phyloP scores from a whole-genome alignment of 2,113 vertebrate genomes.

The Sminthopsis crassicaudata region DNA sequence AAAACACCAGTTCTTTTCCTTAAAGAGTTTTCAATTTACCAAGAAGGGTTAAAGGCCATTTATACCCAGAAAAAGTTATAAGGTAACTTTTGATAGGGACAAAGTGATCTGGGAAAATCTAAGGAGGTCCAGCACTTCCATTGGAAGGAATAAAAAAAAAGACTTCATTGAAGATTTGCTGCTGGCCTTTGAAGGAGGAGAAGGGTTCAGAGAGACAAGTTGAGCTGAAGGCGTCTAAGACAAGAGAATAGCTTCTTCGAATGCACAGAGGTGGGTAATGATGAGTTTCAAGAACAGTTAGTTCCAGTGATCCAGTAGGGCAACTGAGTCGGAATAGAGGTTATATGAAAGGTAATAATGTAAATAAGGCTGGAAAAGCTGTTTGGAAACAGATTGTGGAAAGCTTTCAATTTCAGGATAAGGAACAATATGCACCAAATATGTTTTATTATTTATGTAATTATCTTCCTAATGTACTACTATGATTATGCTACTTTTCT shows the following conservation, averaged over 20 bases:
- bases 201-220: not conserved
- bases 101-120: not conserved
- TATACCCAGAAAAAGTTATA: not conserved
- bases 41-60: not conserved
- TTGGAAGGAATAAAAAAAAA: not conserved
- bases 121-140: not conserved
- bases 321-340: no score
- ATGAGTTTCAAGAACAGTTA: not conserved
- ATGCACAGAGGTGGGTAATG: not conserved
- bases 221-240: not conserved
- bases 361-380: no score
- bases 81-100: not conserved
- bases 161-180: not conserved
- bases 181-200: no score
- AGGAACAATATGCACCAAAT: no score
- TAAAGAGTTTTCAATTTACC: not conserved
- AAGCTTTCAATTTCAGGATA: no score
- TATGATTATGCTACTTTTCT: no score
- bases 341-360: no score
- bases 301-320: not conserved
- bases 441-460: no score
- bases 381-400: no score
- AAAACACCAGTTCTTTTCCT: not conserved
- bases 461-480: no score
- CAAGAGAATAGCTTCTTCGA: not conserved